Percentiles rank a stretch among this genome's conserved stretches.
These are phyloP conservation scores for Neosilurus hyrtlii DNA, from an alignment of 2,797 vertebrate species.

Conservation along the genomic window DNA sequence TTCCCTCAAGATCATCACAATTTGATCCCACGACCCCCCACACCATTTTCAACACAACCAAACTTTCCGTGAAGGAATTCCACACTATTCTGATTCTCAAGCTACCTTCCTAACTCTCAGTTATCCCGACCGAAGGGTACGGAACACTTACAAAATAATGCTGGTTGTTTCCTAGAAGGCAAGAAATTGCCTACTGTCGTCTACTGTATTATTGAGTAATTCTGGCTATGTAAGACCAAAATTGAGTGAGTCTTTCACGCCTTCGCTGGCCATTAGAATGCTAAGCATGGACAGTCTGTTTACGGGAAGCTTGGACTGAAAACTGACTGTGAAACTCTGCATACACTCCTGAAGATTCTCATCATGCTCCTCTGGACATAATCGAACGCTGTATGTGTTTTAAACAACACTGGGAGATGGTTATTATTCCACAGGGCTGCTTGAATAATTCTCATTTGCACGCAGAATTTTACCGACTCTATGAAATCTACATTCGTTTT, in stretches of 20 bases:
- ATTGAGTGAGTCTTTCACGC: neutral
- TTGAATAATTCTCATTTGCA: neutral
- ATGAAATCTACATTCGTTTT: constrained; percentile 12
- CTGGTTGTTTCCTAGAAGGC: no score
- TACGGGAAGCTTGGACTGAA: neutral
- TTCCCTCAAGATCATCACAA: no score
- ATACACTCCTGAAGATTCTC: neutral
- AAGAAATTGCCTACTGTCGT: no score
- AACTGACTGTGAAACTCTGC: neutral
- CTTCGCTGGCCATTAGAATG: neutral
- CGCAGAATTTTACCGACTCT: neutral
- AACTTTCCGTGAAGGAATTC: no score
- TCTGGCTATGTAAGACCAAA: neutral
- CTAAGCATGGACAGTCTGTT: neutral
- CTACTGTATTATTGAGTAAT: no score
- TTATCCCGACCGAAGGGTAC: no score
- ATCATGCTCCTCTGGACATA: neutral
- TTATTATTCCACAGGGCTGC: neutral
- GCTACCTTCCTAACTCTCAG: no score
- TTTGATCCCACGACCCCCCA: no score
- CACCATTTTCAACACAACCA: no score
- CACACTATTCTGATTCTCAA: no score
- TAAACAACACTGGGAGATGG: neutral
- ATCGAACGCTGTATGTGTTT: neutral
- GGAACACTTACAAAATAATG: no score